Evolutionary conservation across 2,888 invertebrate genomes (phyloP), one percentile per base, ranked within the genome.

Genomic region (Desoria tigrina): DNA sequence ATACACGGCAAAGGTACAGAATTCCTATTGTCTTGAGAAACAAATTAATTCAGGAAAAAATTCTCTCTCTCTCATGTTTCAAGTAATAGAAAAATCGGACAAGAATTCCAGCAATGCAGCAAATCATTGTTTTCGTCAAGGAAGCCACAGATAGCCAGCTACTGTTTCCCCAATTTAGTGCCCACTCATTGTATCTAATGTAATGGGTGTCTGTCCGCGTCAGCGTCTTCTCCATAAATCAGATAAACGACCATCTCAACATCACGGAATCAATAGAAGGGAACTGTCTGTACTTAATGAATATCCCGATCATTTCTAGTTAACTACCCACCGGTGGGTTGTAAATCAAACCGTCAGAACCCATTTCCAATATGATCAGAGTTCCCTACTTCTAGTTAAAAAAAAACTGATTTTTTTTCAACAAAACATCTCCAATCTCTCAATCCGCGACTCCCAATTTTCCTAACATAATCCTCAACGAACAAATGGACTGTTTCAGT

Each of bases 71-170:
- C 49, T 58, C 58, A 42, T 27, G 51, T 51, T 51, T 51, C 7
- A 26, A 24, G 11, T 51, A 51, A 51, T 45, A 39, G 51, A 57
- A 57, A 55, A 39, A 57, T 57, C 42, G 6, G 23, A 42, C 45
- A 58, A 58, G 58, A 58, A 58, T 58, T 49, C 58, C 49, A 58
- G 49, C 58, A 58, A 58, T 58, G 58, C 58, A 58, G 42, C 49
- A 57, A 57, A 58, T 58, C 58, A 58, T 58, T 58, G 49, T 58
- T 42, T 57, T 58, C 58, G 27, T 45, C 45, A 45, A 58, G n/a
- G 37, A 24, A 27, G 18, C 21, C 26, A 53, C 53, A 23, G 24
- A 26, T 26, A 53, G 24, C 27, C 18, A 55, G 37, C 55, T 55
- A 16, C 32, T 28, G 55, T 55, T 55, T 55, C 3, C 18, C 18